phyloP scores from a whole-genome alignment of 2,888 invertebrate genomes.

The Perdita meconis region DNA sequence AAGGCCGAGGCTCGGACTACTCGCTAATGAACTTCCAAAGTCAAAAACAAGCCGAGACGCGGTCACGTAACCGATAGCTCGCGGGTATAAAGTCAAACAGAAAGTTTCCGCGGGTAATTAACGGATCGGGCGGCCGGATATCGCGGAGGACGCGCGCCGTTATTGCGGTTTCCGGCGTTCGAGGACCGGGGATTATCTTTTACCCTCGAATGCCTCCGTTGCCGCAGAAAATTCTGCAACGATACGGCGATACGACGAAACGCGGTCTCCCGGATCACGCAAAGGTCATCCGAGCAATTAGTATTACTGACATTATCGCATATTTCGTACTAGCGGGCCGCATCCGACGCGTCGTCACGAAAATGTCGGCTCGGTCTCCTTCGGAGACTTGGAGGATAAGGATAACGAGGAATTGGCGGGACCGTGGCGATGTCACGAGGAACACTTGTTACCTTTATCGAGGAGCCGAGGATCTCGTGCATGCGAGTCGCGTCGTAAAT shows the following conservation, averaged over 20 bases:
- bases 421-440: too few species aligned
- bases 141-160: constrained; percentile 5
- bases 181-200: constrained; percentile 37
- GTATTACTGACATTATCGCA: constrained; percentile 67
- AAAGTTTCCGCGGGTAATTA: constrained; percentile 4
- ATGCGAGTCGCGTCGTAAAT: constrained; percentile 51
- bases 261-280: constrained; percentile 74
- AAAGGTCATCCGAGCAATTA: constrained; percentile 79
- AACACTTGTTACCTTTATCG: constrained; percentile 54
- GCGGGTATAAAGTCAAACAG: not conserved
- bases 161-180: constrained; percentile 30
- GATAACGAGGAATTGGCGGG: not conserved
- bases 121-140: constrained; percentile 26
- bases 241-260: constrained; percentile 49
- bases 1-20: not conserved
- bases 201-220: constrained; percentile 52
- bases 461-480: constrained; percentile 41
- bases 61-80: not conserved
- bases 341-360: constrained; percentile 45
- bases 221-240: constrained; percentile 58
- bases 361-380: constrained; percentile 36
- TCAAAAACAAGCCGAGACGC: too few species aligned
- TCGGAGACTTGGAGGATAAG: too few species aligned
- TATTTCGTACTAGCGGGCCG: constrained; percentile 60
- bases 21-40: too few species aligned